A percentile compares a stretch with the other conserved stretches of the same genome.
Evolutionary conservation across 2,888 invertebrate genomes (phyloP).

Genomic region (Balanococcus diminutus): DNA sequence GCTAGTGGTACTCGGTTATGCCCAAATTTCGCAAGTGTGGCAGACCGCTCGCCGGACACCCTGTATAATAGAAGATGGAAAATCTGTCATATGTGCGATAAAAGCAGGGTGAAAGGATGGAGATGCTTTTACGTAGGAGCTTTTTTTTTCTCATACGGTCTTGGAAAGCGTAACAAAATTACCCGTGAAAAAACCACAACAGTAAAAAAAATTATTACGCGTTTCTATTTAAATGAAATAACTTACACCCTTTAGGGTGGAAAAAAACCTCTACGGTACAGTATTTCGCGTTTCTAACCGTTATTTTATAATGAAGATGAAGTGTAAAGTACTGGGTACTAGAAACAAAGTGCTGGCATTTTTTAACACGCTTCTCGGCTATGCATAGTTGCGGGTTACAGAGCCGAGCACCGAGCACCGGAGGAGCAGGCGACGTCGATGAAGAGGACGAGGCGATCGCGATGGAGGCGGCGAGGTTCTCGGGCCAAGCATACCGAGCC

Average conservation of each 20-base stretch:
- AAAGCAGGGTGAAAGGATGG: background rate
- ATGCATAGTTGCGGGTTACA: constrained; percentile 51
- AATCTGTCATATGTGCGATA: background rate
- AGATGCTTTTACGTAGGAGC: background rate
- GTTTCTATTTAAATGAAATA: background rate
- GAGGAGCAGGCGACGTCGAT: constrained; percentile 47
- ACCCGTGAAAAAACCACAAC: constrained; percentile 5
- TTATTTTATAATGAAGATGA: constrained; percentile 54
- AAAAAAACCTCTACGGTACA: constrained; percentile 7
- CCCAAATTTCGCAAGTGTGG: no score
- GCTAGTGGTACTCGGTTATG: no score
- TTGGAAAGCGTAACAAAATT: constrained; percentile 21
- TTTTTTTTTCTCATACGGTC: background rate
- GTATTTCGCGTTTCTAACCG: constrained; percentile 47
- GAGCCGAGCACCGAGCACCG: constrained; percentile 29
- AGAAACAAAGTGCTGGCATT: constrained; percentile 52
- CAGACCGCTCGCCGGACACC: no score
- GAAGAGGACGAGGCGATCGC: constrained; percentile 47
- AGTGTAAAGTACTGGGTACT: constrained; percentile 53
- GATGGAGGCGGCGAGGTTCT: constrained; percentile 55
- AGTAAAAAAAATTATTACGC: constrained; percentile 19
- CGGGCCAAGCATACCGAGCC: constrained; percentile 55
- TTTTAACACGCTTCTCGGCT: constrained; percentile 49
- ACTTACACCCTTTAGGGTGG: constrained; percentile 22
- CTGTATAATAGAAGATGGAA: no score